Evolutionary conservation across 2,113 vertebrate species (phyloP).

Genomic region (Nothoprocta pentlandii): DNA sequence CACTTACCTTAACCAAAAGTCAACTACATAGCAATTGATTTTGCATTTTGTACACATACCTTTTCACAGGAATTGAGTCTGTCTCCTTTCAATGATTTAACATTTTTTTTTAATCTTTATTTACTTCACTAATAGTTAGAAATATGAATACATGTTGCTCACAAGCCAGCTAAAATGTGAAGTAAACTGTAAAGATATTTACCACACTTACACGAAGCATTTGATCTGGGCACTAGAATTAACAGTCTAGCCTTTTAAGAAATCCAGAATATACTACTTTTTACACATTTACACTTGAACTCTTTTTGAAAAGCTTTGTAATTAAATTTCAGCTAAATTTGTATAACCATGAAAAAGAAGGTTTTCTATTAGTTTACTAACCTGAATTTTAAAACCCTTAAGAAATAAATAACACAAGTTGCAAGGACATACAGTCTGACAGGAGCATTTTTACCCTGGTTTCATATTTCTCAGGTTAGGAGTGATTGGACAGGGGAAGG

Average conservation of each 20-base stretch:
- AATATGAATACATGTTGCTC: background rate
- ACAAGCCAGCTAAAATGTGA: background rate
- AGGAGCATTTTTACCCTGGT: background rate
- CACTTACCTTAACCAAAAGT: conserved; percentile 9
- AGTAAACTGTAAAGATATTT: background rate
- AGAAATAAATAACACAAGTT: background rate
- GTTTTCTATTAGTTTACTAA: background rate
- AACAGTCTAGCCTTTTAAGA: background rate
- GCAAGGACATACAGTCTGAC: background rate
- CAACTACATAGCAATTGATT: background rate
- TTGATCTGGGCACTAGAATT: background rate
- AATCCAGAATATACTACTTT: background rate
- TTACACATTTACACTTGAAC: background rate
- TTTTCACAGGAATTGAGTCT: background rate
- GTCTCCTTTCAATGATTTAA: background rate
- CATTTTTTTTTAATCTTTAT: background rate
- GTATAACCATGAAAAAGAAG: background rate
- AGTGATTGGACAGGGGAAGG: background rate
- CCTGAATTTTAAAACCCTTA: background rate
- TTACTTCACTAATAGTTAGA: background rate
- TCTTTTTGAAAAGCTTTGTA: background rate
- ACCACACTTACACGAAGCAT: background rate
- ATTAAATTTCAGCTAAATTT: background rate
- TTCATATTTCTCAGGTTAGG: background rate
- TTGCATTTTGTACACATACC: background rate